phyloP scores from a whole-genome alignment of 2,888 invertebrate genomes.

The Melangyna quadrimaculata region DNA sequence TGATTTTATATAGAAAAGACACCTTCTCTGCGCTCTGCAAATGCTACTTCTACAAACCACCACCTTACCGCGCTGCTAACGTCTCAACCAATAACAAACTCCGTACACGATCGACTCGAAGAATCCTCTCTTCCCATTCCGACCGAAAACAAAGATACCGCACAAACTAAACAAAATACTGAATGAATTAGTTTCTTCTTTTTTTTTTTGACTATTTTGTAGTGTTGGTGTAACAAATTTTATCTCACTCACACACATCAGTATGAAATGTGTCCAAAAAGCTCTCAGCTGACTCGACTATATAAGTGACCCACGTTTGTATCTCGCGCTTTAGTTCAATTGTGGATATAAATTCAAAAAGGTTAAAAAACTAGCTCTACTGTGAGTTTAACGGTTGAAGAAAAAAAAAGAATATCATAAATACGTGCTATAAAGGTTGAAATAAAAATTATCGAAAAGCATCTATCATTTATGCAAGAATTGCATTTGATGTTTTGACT shows the following conservation, averaged over 20 bases:
- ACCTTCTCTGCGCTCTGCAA: neutral
- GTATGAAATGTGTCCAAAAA: slow-evolving; percentile 33
- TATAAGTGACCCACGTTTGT: slow-evolving; percentile 79
- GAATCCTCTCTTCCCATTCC: neutral
- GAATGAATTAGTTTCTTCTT: slow-evolving; percentile 54
- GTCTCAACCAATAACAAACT: neutral
- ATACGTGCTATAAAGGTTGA: slow-evolving; percentile 42
- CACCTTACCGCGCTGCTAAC: neutral
- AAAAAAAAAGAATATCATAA: slow-evolving; percentile 7
- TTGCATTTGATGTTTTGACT: slow-evolving; percentile 12
- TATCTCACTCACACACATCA: slow-evolving; percentile 53
- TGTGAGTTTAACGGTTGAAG: slow-evolving; percentile 26
- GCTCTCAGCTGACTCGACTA: slow-evolving; percentile 74
- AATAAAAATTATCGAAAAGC: slow-evolving; percentile 12
- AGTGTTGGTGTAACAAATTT: slow-evolving; percentile 31
- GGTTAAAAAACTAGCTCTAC: slow-evolving; percentile 62
- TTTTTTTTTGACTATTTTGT: slow-evolving; percentile 13
- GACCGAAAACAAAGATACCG: slow-evolving; percentile 11
- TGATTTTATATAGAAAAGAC: neutral
- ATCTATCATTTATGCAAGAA: slow-evolving; percentile 8
- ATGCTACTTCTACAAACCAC: neutral
- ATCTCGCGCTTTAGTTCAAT: slow-evolving; percentile 80
- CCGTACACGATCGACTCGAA: neutral
- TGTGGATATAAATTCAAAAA: slow-evolving; percentile 77
- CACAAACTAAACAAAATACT: slow-evolving; percentile 36